phyloP scores from a whole-genome alignment of 2,888 invertebrate species.

The Eupelmus urozonus region DNA sequence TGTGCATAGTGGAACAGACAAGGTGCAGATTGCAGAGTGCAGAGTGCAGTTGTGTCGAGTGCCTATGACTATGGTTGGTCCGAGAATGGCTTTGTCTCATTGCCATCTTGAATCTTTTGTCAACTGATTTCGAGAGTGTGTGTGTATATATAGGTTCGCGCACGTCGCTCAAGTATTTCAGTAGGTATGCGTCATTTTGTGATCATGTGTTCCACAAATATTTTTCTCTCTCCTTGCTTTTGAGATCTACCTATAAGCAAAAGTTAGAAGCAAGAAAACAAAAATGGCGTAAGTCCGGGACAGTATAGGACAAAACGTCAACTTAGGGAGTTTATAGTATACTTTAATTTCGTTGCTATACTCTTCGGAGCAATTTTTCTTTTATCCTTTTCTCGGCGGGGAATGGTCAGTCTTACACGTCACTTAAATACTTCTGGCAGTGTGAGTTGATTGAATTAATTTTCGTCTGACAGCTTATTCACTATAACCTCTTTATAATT shows the following conservation, averaged over 20 bases:
- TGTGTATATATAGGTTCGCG: neutral
- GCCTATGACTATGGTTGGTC: too few relatives aligned
- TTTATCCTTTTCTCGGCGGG: constrained; percentile 50
- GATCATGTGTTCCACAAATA: constrained; percentile 40
- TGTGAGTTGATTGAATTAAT: constrained; percentile 64
- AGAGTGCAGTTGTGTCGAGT: too few relatives aligned
- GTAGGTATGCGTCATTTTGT: constrained; percentile 34
- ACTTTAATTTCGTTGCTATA: constrained; percentile 28
- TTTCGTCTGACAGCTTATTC: neutral
- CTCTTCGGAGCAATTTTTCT: neutral
- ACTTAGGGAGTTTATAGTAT: constrained; percentile 2
- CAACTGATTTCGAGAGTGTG: too few relatives aligned
- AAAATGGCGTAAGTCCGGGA: constrained; percentile 40
- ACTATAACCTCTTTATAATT: neutral
- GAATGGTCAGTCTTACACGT: constrained; percentile 71
- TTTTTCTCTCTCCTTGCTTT: constrained; percentile 21
- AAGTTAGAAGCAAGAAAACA: constrained; percentile 4
- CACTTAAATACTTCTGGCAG: constrained; percentile 67
- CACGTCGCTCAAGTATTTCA: neutral
- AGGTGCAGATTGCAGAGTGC: too few relatives aligned
- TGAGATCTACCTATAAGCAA: neutral
- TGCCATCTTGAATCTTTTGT: too few relatives aligned
- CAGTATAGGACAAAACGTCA: constrained; percentile 14
- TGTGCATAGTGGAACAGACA: too few relatives aligned
- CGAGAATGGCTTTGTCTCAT: too few relatives aligned